Evolutionary conservation across 2,888 invertebrate species (phyloP).

Genomic region (Micoletzkya japonica): DNA sequence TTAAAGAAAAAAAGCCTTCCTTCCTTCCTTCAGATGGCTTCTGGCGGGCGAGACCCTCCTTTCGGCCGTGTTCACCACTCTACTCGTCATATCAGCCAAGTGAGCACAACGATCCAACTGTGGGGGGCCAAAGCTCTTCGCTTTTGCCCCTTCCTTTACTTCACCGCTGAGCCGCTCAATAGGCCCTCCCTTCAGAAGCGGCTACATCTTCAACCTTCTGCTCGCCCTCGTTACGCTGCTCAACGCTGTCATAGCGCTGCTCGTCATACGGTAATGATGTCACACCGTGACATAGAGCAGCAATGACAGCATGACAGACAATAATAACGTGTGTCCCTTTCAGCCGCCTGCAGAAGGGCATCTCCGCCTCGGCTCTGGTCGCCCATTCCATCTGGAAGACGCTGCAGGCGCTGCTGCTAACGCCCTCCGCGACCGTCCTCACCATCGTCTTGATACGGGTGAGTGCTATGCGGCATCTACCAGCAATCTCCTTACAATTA

Average conservation of each 20-base stretch:
- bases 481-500: not conserved
- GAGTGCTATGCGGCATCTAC: not conserved
- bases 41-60: conserved; percentile 16
- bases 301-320: too few species aligned
- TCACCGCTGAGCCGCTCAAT: not conserved
- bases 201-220: conserved; percentile 28
- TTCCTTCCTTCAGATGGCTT: conserved; percentile 13
- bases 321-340: not conserved
- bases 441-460: conserved; percentile 23
- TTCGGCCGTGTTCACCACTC: conserved; percentile 11
- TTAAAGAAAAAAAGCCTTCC: too few species aligned
- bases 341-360: conserved; percentile 7
- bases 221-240: conserved; percentile 20
- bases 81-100: conserved; percentile 22
- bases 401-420: conserved; percentile 17
- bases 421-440: conserved; percentile 16
- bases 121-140: not conserved
- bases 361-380: conserved; percentile 26
- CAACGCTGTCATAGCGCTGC: conserved; percentile 17
- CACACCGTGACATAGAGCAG: too few species aligned
- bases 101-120: not conserved
- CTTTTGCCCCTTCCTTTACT: too few species aligned
- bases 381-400: conserved; percentile 24
- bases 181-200: not conserved
- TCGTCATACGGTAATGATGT: conserved; percentile 11